These are phyloP conservation scores for Rynchops niger DNA, from an alignment of 2,113 vertebrate species.

Conservation along the genomic window DNA sequence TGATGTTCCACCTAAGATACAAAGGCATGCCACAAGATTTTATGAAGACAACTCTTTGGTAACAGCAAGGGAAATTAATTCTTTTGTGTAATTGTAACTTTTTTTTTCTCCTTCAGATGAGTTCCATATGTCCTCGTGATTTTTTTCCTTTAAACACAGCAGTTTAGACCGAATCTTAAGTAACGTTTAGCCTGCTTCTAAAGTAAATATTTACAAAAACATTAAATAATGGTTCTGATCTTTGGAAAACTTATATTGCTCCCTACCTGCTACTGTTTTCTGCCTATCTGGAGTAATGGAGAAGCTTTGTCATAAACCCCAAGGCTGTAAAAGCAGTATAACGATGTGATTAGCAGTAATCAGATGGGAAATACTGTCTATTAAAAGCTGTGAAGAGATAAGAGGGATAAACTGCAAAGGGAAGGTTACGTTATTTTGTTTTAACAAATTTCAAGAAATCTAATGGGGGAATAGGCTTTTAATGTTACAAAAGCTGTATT, in stretches of 20 bases:
- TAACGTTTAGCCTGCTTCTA: slow-evolving; percentile 58
- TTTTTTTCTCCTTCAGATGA: slow-evolving; percentile 57
- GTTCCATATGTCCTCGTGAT: slow-evolving; percentile 68
- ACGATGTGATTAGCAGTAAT: slow-evolving; percentile 35
- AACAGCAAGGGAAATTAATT: slow-evolving; percentile 64
- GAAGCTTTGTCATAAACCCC: neutral
- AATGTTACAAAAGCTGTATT: neutral
- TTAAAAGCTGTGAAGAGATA: slow-evolving; percentile 39
- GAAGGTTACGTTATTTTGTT: neutral
- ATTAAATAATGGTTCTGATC: slow-evolving; percentile 60
- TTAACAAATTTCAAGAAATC: neutral
- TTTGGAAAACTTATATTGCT: slow-evolving; percentile 42
- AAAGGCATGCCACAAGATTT: slow-evolving; percentile 42
- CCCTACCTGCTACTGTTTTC: slow-evolving; percentile 64
- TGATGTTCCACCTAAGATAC: slow-evolving; percentile 48
- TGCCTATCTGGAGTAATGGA: slow-evolving; percentile 8
- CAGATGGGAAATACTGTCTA: slow-evolving; percentile 5
- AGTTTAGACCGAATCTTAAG: slow-evolving; percentile 61
- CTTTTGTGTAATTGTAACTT: slow-evolving; percentile 55
- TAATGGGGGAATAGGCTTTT: neutral
- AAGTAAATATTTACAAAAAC: slow-evolving; percentile 71
- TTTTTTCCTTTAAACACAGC: slow-evolving; percentile 62
- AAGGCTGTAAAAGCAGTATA: neutral
- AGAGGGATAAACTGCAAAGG: neutral
- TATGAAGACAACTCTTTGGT: slow-evolving; percentile 20